These are phyloP conservation scores for Oasisia sp. DNA, from an alignment of 2,888 invertebrate species.

Conservation along the genomic window DNA sequence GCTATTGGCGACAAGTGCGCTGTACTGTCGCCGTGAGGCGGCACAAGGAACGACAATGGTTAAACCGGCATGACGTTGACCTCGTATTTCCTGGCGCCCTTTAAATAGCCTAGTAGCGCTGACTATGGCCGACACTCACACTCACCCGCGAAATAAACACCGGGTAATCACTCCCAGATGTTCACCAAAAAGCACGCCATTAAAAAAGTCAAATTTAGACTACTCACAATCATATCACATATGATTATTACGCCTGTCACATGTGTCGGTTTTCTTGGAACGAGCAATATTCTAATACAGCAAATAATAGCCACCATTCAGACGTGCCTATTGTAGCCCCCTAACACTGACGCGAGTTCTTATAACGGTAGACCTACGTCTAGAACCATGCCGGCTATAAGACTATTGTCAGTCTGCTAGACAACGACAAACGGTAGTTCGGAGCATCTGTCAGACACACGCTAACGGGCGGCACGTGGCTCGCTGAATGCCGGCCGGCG, in stretches of 20 bases:
- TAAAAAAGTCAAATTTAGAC: neutral
- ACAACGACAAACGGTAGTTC: neutral
- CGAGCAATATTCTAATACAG: neutral
- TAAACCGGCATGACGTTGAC: neutral
- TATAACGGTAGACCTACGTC: neutral
- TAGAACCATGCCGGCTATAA: neutral
- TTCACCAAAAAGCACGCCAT: neutral
- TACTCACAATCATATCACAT: neutral
- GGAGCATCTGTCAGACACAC: neutral
- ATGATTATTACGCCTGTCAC: neutral
- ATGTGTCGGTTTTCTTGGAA: neutral
- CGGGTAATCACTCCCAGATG: neutral
- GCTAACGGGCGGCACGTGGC: neutral
- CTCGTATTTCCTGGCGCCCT: conserved; percentile 10
- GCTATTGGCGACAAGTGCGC: neutral
- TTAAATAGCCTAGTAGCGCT: neutral
- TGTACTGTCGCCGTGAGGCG: neutral
- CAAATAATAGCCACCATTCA: neutral
- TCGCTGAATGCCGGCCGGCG: neutral
- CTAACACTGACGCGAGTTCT: neutral
- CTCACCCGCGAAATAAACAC: neutral
- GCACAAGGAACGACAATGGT: neutral
- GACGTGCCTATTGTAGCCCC: neutral
- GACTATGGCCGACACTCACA: neutral
- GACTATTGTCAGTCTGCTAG: neutral